Evolutionary conservation across 2,797 vertebrate genomes (phyloP), one percentile per base, ranked within the genome.

Genomic region (Neopelma chrysocephalum): DNA sequence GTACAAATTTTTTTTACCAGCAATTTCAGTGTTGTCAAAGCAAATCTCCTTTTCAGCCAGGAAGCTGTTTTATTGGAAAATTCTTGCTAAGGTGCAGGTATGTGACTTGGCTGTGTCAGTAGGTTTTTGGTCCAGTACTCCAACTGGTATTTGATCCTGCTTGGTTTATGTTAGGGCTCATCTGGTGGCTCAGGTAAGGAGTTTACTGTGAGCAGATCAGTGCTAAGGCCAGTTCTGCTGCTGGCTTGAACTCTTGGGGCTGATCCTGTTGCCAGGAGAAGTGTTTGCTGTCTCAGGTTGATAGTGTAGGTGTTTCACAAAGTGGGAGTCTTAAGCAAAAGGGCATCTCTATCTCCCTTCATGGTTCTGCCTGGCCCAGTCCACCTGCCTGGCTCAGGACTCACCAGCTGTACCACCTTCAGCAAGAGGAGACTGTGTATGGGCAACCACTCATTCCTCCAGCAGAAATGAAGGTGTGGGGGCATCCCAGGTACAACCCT

Each of bases 121-220:
- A 79, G n/a, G 62, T 25, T 94, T 95, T 65, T 40, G 66, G 75
- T 57, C 64, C 64, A 85, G 60, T 70, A 36, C 19, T 80, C n/a
- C 56, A 85, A 47, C 56, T 89, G 80, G 45, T 75, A 90, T 95
- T 94, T 90, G 83, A 92, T 90, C 80, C 81, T 53, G 47, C 43
- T 87, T n/a, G 43, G 83, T 89, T 95, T 92, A 54, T 87, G 31
- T 85, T 69, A 65, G 58, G 70, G 38, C 36, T 87, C 14, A 89
- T 93, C 84, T 84, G 66, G 84, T 94, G 92, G 91, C 91, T 93
- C 92, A 80, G 80, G 73, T 64, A 69, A 64, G 68, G 65, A 25
- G 51, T 72, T 90, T 81, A 69, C 53, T 56, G 77, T 43, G 60
- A 75, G 31, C n/a, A 43, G 66, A 47, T 77, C 40, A 47, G 48